phyloP scores from a whole-genome alignment of 1,140 invertebrate species.

The Plectus sambesii region DNA sequence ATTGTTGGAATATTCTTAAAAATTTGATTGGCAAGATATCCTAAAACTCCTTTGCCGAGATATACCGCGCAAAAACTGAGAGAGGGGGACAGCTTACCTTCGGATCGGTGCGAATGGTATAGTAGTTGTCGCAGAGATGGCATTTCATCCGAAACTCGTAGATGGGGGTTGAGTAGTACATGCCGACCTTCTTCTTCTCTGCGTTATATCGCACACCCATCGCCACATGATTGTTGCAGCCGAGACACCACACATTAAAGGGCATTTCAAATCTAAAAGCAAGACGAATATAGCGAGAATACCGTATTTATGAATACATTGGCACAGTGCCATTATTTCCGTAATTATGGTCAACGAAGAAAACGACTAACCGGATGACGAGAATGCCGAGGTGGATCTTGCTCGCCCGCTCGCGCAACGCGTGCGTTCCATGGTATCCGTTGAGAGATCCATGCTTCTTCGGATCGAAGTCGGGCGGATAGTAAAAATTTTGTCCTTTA shows the following conservation, averaged over 20 bases:
- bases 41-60: conserved; percentile 1
- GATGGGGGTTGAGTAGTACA: conserved; percentile 93
- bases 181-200: conserved; percentile 94
- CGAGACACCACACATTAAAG: conserved; percentile 98
- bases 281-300: conserved; percentile 7
- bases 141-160: conserved; percentile 99
- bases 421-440: conserved; percentile 80
- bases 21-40: background rate
- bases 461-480: conserved; percentile 96
- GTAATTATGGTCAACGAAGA: background rate
- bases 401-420: conserved; percentile 78
- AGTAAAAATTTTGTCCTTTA: conserved; percentile 93
- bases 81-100: conserved; percentile 56
- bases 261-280: conserved; percentile 90
- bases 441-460: conserved; percentile 73
- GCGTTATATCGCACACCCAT: conserved; percentile 98
- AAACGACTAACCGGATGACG: conserved; percentile 62
- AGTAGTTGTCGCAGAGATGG: conserved; percentile 90
- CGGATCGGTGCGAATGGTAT: conserved; percentile 97
- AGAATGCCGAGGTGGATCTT: conserved; percentile 91
- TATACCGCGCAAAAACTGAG: too few species aligned
- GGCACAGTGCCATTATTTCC: background rate
- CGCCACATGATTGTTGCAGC: conserved; percentile 93
- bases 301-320: background rate
- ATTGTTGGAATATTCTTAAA: conserved; percentile 3